Evolutionary conservation across 2,113 vertebrate genomes (phyloP).

Genomic region (Gambusia holbrooki): DNA sequence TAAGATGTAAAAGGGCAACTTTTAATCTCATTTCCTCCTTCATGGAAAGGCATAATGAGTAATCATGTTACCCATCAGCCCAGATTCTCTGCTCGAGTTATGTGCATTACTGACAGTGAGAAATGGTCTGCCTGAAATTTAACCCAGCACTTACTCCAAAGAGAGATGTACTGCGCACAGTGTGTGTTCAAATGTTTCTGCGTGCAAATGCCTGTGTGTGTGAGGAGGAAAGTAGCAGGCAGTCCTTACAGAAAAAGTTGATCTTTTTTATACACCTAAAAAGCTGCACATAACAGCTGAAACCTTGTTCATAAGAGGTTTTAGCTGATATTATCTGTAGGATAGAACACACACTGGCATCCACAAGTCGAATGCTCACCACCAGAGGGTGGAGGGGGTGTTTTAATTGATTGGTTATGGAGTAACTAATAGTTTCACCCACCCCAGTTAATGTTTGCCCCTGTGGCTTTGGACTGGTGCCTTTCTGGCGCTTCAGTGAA

Average conservation of each 20-base stretch:
- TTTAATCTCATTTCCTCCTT: conserved; percentile 73
- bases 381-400: too few relatives aligned
- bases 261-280: not conserved
- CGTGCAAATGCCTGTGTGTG: conserved; percentile 8
- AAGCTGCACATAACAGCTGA: not conserved
- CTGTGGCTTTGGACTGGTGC: too few relatives aligned
- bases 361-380: too few relatives aligned
- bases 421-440: too few relatives aligned
- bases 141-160: conserved; percentile 64
- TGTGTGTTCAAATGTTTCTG: not conserved
- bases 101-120: conserved; percentile 74
- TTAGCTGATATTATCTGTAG: too few relatives aligned
- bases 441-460: too few relatives aligned
- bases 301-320: too few relatives aligned
- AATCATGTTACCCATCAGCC: conserved; percentile 70
- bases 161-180: conserved; percentile 19
- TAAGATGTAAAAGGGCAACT: conserved; percentile 68
- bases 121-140: conserved; percentile 70
- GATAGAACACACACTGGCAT: too few relatives aligned
- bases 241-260: conserved; percentile 30
- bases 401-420: too few relatives aligned
- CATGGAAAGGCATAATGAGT: conserved; percentile 64
- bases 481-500: too few relatives aligned
- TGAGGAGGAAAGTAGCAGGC: conserved; percentile 23
- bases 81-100: conserved; percentile 47